Conservation (phyloP, 2,113 vertebrate genomes). For the Vombatus ursinus region DNA sequence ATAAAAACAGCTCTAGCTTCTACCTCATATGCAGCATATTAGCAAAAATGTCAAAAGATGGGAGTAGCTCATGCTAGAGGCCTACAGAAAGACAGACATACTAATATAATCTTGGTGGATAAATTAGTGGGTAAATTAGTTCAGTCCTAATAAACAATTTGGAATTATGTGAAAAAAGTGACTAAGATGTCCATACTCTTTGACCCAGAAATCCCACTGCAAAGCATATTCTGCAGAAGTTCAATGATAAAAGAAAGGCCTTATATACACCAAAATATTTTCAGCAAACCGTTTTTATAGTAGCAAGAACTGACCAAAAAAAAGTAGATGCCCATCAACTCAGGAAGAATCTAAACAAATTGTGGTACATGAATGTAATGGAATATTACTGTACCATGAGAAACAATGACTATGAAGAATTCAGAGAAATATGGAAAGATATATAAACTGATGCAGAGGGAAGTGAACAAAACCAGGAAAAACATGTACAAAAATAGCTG, state of each 20-base stretch:
- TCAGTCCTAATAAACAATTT: background rate
- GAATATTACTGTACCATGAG: background rate
- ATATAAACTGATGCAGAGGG: background rate
- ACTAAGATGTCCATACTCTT: background rate
- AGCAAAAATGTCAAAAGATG: background rate
- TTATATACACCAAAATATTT: no score
- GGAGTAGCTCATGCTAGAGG: background rate
- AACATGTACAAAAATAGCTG: background rate
- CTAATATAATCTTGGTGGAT: background rate
- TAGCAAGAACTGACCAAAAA: no score
- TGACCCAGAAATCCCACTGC: background rate
- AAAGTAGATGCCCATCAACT: no score
- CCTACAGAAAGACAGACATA: background rate
- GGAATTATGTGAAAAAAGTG: background rate
- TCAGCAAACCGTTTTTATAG: no score
- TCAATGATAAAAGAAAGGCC: no score
- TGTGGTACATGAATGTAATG: background rate
- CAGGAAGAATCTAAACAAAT: no score
- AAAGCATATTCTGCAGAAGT: background rate
- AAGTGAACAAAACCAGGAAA: background rate
- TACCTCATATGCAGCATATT: background rate
- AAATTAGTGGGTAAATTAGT: background rate
- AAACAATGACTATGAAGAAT: background rate
- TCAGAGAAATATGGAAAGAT: background rate
- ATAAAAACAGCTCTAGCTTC: background rate